A percentile compares a stretch with the other conserved stretches of the same genome.
phyloP scores from a whole-genome alignment of 2,888 invertebrate species.

The Capitulum mitella region DNA sequence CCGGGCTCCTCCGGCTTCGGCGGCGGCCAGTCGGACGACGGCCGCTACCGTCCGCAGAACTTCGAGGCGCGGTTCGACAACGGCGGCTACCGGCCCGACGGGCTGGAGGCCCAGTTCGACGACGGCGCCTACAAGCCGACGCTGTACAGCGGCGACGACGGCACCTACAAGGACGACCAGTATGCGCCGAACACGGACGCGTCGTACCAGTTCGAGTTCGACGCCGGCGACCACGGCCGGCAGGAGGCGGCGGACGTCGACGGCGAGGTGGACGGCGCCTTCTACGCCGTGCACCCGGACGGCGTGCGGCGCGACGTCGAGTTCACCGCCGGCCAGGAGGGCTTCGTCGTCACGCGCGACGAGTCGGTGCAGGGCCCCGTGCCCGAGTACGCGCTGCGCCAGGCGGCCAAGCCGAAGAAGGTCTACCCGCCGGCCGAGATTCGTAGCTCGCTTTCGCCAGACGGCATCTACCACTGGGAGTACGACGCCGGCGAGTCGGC shows the following conservation, averaged over 20 bases:
- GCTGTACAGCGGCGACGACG: slow-evolving; percentile 9
- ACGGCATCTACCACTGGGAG: slow-evolving; percentile 23
- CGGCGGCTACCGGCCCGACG: neutral
- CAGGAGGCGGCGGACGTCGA: slow-evolving; percentile 2
- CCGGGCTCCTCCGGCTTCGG: no score
- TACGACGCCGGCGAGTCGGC: slow-evolving; percentile 13
- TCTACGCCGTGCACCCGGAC: slow-evolving; percentile 19
- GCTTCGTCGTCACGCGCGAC: slow-evolving; percentile 16
- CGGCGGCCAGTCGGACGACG: neutral
- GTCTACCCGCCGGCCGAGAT: slow-evolving; percentile 9
- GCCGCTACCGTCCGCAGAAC: neutral
- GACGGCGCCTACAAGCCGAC: neutral
- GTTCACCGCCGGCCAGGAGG: neutral
- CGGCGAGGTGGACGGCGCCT: neutral
- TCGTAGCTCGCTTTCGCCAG: neutral
- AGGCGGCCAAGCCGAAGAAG: neutral
- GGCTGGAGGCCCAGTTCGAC: neutral
- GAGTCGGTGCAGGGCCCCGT: slow-evolving; percentile 14
- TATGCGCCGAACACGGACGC: slow-evolving; percentile 9
- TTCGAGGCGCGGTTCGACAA: neutral
- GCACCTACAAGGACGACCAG: neutral
- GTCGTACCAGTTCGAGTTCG: slow-evolving; percentile 21
- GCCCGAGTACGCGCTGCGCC: slow-evolving; percentile 19
- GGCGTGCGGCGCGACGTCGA: neutral
- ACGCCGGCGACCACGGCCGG: slow-evolving; percentile 20